phyloP scores from a whole-genome alignment of 2,888 invertebrate genomes.

The Athetis lepigone region DNA sequence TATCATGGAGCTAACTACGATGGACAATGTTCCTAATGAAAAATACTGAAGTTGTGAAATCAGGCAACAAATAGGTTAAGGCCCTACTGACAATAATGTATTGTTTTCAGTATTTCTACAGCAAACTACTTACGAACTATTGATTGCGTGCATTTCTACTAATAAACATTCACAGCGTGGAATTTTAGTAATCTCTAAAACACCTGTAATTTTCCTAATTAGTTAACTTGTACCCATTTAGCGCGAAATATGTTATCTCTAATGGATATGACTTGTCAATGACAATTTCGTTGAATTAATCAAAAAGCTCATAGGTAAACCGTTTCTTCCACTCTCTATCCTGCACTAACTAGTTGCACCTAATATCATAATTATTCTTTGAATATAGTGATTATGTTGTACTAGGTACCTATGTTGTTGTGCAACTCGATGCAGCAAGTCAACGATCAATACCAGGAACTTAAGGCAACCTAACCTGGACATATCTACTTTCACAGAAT shows the following conservation, averaged over 20 bases:
- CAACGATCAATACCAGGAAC: constrained; percentile 72
- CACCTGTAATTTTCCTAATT: too few relatives aligned
- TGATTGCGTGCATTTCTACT: constrained; percentile 43
- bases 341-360: neutral
- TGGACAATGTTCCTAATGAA: constrained; percentile 38
- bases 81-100: constrained; percentile 63
- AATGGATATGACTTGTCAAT: too few relatives aligned
- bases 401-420: constrained; percentile 54
- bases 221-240: too few relatives aligned
- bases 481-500: constrained; percentile 70
- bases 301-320: too few relatives aligned
- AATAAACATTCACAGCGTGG: constrained; percentile 19
- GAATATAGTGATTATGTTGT: constrained; percentile 15
- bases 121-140: constrained; percentile 39
- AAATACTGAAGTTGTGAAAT: constrained; percentile 59
- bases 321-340: neutral
- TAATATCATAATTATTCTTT: neutral
- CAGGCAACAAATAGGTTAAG: constrained; percentile 66
- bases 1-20: constrained; percentile 37
- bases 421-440: constrained; percentile 67
- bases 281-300: too few relatives aligned
- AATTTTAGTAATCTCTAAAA: neutral
- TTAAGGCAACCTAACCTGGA: constrained; percentile 64
- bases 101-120: constrained; percentile 66
- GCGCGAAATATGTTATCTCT: too few relatives aligned